Evolutionary conservation across 2,888 invertebrate genomes (phyloP), one percentile per base, ranked within the genome.

Genomic region (Ennomos fuscantarius): DNA sequence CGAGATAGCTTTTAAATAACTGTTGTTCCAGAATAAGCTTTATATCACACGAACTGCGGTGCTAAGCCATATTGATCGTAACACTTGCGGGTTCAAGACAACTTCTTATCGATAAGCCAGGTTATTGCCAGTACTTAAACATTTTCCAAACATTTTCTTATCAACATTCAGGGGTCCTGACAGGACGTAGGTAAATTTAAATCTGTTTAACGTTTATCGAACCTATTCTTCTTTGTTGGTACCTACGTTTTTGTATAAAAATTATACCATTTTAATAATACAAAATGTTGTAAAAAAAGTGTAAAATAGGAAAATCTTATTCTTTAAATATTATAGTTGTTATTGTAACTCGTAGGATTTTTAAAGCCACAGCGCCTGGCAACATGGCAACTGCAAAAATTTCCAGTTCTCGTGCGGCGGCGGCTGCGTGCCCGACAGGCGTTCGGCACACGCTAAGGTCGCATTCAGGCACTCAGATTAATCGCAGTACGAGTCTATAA

Each of bases 381-480:
- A 61, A 65, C 76, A 78, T 76, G 39, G 63, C 56, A 71, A 77
- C 72, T 71, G 88, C 89, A 87, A 83, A 78, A 73, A 68, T 70
- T 15, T 62, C 46, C 40, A 59, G 65, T 67, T 65, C 89, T 86
- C 89, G 87, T 89, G 89, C 69, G 33, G 44, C 42, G 41, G 57
- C 48, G 37, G 65, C 62, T 70, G 70, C 72, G 70, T 76, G 79
- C 58, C 53, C 71, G 77, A 80, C 82, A 89, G 87, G 90, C 89
- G 86, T 82, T 75, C 66, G 49, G 61, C 63, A 65, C 83, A 89
- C 89, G 91, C 88, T 80, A 89, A 89, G 90, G 89, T 84, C 88
- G 79, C 79, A 78, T 82, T 79, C 76, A 81, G 78, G 53, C 78
- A 78, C 82, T 79, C 78, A 81, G 78, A 87, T 87, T 86, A 86